Evolutionary conservation across 2,797 vertebrate species (phyloP), one percentile per base, ranked within the genome.

Genomic region (Heterohyrax brucei): DNA sequence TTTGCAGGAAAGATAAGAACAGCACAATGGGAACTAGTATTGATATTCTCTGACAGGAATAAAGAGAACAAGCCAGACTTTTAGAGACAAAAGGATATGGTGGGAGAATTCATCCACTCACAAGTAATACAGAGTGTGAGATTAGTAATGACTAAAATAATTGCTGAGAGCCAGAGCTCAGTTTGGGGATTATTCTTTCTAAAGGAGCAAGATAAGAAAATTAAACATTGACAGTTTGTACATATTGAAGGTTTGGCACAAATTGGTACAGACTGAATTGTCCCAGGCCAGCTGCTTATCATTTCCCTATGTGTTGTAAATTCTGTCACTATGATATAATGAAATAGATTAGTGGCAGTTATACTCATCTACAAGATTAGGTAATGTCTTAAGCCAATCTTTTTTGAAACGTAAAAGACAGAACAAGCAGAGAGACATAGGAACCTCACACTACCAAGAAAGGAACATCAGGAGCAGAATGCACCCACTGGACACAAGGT

Each of bases 1-100:
- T 93, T 95, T 95, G n/a, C n/a, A 78, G n/a, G 59, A 91, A 91
- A 95, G 88, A 75, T 93, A 94, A 95, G 75, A 96, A 79, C 7
- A 75, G 53, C 83, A 95, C 80, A 96, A 13, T 90, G 87, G 18
- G 72, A 73, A 82, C 28, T 72, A 86, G 10, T 78, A 3, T 39
- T 91, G 77, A 84, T 91, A 75, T 21, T 84, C 59, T 91, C 75
- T 95, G 87, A 89, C 89, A 66, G 56, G 44, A 91, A 95, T 94
- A 95, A 92, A 22, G 33, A 92, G 78, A 95, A 50, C 19, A 78
- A 91, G 56, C 46, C 78, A 18, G 53, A 21, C 46, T 96, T 95
- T 97, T 68, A 75, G 84, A 91, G 83, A 89, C 83, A 93, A 93
- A 96, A 56, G 50, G 2, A 24, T 91, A 83, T 88, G 13, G 12